These are phyloP conservation scores for Drosophila parvula DNA, from an alignment of 1,140 invertebrate species.

Conservation along the genomic window DNA sequence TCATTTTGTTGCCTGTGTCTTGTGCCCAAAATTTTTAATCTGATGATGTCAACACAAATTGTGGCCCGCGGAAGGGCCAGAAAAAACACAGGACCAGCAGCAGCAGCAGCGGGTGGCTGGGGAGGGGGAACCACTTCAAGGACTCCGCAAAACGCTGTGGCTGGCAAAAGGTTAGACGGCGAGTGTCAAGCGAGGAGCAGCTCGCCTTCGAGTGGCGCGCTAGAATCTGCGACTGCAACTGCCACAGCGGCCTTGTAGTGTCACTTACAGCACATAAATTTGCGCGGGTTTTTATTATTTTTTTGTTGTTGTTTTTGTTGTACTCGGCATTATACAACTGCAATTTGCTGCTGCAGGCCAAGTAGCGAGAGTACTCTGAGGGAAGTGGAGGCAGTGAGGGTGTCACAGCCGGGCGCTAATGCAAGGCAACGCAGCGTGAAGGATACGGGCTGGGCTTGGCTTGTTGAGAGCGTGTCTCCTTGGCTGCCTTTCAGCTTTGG, in stretches of 20 bases:
- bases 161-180: constrained; percentile 76
- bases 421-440: constrained; percentile 77
- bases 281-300: constrained; percentile 57
- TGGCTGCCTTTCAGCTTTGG: not conserved
- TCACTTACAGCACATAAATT: constrained; percentile 76
- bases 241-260: constrained; percentile 70
- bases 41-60: constrained; percentile 83
- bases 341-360: constrained; percentile 67
- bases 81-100: constrained; percentile 31
- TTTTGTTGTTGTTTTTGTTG: constrained; percentile 37
- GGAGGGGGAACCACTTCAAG: constrained; percentile 54
- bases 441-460: constrained; percentile 50
- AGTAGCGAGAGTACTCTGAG: constrained; percentile 2
- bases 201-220: constrained; percentile 50
- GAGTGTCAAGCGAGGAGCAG: constrained; percentile 67
- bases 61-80: constrained; percentile 55
- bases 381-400: constrained; percentile 10
- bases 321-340: constrained; percentile 66
- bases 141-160: constrained; percentile 73
- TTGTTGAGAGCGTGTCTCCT: constrained; percentile 39
- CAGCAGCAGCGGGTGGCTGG: constrained; percentile 2
- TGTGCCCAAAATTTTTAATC: constrained; percentile 75
- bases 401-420: constrained; percentile 61
- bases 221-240: constrained; percentile 49
- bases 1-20: constrained; percentile 75